Conservation (phyloP, 2,797 vertebrate genomes). For the Molossus alvarezi region DNA sequence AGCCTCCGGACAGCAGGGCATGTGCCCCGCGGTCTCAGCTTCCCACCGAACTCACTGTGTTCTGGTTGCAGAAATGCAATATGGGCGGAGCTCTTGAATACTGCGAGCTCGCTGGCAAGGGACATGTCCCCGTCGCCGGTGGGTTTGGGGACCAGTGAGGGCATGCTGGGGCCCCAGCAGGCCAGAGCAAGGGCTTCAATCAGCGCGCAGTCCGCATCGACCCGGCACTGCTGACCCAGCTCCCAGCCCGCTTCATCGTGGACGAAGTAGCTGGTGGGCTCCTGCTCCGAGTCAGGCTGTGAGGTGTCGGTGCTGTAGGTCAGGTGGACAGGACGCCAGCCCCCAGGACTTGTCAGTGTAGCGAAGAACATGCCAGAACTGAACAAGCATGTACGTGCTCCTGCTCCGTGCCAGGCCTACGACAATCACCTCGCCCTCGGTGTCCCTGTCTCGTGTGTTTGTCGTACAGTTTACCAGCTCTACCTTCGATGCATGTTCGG, state of each 20-base stretch:
- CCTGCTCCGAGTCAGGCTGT: background rate
- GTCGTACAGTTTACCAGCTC: background rate
- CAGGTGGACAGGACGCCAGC: no score
- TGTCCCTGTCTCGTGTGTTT: background rate
- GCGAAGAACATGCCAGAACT: background rate
- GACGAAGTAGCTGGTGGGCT: background rate
- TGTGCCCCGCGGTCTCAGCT: constrained; percentile 69
- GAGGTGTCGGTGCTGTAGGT: rapidly evolving
- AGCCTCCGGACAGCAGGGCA: constrained; percentile 68
- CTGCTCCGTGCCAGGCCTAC: rapidly evolving
- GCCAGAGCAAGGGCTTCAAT: no score
- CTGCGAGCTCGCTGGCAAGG: background rate
- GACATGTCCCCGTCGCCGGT: background rate
- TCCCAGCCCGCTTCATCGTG: rapidly evolving
- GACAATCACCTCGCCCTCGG: rapidly evolving
- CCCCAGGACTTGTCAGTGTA: background rate
- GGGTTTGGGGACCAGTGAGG: background rate
- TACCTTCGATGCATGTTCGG: background rate
- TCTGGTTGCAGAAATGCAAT: background rate
- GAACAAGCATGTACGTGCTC: rapidly evolving
- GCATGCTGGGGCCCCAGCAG: rapidly evolving
- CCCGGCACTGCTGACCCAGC: background rate
- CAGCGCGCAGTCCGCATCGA: background rate
- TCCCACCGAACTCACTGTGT: constrained; percentile 60
- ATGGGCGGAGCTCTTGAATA: background rate